phyloP scores from a whole-genome alignment of 2,888 invertebrate species.

The Alloplasta piceator region DNA sequence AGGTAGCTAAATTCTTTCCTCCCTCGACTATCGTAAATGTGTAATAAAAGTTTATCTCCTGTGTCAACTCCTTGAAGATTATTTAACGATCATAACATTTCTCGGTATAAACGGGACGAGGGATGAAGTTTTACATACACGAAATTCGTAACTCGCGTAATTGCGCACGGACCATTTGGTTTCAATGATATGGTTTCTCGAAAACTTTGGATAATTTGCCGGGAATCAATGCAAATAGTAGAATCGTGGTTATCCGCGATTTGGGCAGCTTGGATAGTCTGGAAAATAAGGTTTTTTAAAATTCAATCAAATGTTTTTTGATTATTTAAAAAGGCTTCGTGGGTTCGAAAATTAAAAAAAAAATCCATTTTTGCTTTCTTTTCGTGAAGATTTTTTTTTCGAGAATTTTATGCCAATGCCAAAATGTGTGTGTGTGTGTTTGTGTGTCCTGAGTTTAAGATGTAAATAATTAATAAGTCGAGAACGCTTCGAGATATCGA shows the following conservation, averaged over 20 bases:
- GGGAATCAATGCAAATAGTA: slow-evolving; percentile 24
- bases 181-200: slow-evolving; percentile 36
- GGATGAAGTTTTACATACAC: slow-evolving; percentile 1
- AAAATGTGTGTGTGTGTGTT: no score
- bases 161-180: slow-evolving; percentile 46
- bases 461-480: no score
- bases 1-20: slow-evolving; percentile 39
- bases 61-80: slow-evolving; percentile 51
- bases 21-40: slow-evolving; percentile 7
- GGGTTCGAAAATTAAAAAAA: no score
- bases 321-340: no score
- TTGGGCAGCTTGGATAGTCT: no score
- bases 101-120: slow-evolving; percentile 14
- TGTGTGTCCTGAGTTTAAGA: no score
- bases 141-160: slow-evolving; percentile 10
- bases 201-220: slow-evolving; percentile 30
- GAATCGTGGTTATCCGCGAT: neutral
- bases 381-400: no score
- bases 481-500: no score
- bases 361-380: no score
- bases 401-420: no score
- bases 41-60: slow-evolving; percentile 53
- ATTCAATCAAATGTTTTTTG: no score
- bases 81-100: slow-evolving; percentile 42
- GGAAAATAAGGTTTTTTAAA: no score